Evolutionary conservation across 2,888 invertebrate genomes (phyloP).

Genomic region (Cerastoderma edule): DNA sequence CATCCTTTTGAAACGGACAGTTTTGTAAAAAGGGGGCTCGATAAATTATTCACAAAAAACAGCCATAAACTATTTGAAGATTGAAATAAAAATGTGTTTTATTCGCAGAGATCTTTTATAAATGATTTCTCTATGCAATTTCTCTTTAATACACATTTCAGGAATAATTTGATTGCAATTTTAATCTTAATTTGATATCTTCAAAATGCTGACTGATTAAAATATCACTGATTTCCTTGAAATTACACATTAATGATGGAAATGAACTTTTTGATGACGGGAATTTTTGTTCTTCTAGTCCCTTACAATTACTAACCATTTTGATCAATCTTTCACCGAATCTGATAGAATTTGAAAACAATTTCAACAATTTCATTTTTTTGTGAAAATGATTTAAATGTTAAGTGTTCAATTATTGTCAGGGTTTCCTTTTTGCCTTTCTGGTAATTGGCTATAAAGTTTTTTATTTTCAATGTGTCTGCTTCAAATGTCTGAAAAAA

Average conservation of each 20-base stretch:
- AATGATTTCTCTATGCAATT: slow-evolving; percentile 16
- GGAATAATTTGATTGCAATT: slow-evolving; percentile 15
- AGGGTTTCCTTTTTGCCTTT: too few relatives aligned
- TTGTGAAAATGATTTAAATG: too few relatives aligned
- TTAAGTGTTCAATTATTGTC: too few relatives aligned
- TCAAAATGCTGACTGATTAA: slow-evolving; percentile 12
- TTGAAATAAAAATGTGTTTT: slow-evolving; percentile 36
- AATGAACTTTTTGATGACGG: too few relatives aligned
- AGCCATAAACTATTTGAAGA: slow-evolving; percentile 41
- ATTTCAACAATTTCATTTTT: too few relatives aligned
- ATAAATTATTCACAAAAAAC: slow-evolving; percentile 53
- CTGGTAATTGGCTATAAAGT: too few relatives aligned
- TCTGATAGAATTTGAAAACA: too few relatives aligned
- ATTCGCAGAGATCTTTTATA: slow-evolving; percentile 22
- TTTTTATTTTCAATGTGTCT: too few relatives aligned
- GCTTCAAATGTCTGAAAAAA: too few relatives aligned
- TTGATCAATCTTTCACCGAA: too few relatives aligned
- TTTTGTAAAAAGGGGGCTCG: slow-evolving; percentile 26
- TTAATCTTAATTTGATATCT: slow-evolving; percentile 10
- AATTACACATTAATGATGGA: slow-evolving; percentile 7
- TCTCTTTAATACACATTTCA: slow-evolving; percentile 9
- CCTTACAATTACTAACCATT: too few relatives aligned
- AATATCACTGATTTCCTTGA: slow-evolving; percentile 14
- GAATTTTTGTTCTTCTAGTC: too few relatives aligned
- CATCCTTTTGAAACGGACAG: slow-evolving; percentile 41